Base-by-base conservation (phyloP, 2,888 invertebrate genomes). In the Phrixothrix hirtus region DNA sequence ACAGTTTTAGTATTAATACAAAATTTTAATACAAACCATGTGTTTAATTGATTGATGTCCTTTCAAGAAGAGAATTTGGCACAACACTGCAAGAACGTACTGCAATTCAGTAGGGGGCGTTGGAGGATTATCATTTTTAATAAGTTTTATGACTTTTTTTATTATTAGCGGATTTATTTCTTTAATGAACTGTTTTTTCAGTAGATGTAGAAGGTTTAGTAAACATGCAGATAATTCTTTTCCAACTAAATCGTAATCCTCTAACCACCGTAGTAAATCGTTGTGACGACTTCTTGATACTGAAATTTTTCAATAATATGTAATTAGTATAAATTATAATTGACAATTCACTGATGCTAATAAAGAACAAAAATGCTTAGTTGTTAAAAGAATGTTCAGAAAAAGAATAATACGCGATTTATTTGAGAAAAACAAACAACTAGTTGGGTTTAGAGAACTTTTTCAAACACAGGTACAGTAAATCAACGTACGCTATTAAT, bases 61-160 rank as follows among this genome's bases (percentile, higher is more conserved):
- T 52, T 60, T 66, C 7, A 63, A 59, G 4, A 58, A 54, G 14
- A 73, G 56, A 21, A 73, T 70, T 58, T 72, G 72, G 3, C 70
- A 70, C 17, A 73, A 51, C 35, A 73, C 58, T 0, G 69, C 66
- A 11, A 73, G 52, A 4, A 65, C 61, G 27, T 67, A 70, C 35
- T 67, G 62, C 0, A 67, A 38, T 46, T 70, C 65, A 9, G 25
- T 15, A 11, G 52, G 31, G 0, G 12, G 48, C 30, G 34, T 44
- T 3, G 46, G 41, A 14, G 54, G 35, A n/a, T 63, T 57, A 7
- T 61, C 36, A 10, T 44, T 55, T 56, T 67, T 68, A 7, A 67
- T 46, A 31, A 69, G 63, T 1, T 42, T 41, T 10, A 73, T 60
- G 1, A 68, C 51, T 60, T 68, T 69, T 10, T 53, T 35, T 25